Percentiles rank a stretch among this genome's conserved stretches.
phyloP scores from a whole-genome alignment of 2,113 vertebrate genomes.

The Bothrops jararaca region DNA sequence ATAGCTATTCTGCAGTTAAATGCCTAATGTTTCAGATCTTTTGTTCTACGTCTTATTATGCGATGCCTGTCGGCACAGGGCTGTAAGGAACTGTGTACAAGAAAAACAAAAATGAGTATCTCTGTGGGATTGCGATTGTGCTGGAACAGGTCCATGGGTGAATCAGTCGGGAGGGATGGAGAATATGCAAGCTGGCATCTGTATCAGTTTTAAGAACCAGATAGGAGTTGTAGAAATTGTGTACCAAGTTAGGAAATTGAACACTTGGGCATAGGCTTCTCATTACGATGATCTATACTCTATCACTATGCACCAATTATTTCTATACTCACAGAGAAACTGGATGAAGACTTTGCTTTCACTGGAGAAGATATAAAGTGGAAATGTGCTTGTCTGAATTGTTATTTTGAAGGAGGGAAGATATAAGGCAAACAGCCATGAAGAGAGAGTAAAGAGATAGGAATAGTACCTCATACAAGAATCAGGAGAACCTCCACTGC shows the following conservation, averaged over 20 bases:
- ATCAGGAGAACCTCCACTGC: background rate
- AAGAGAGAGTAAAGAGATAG: background rate
- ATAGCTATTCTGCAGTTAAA: background rate
- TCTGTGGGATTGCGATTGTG: background rate
- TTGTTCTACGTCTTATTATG: slow-evolving; percentile 21
- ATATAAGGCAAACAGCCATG: background rate
- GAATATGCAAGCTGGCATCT: background rate
- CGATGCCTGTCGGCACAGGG: background rate
- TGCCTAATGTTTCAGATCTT: slow-evolving; percentile 40
- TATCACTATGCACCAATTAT: background rate
- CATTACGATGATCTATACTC: background rate
- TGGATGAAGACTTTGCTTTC: background rate
- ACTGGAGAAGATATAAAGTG: background rate
- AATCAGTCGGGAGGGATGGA: background rate
- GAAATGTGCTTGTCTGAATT: background rate
- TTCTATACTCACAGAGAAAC: background rate
- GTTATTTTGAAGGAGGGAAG: background rate
- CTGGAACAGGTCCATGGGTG: background rate
- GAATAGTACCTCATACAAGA: background rate
- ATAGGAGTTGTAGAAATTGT: background rate
- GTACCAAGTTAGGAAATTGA: background rate
- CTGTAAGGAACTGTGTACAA: background rate
- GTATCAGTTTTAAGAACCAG: background rate
- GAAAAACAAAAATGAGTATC: background rate
- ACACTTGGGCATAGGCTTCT: background rate